Evolutionary conservation across 92 coral and sea anemone genomes (phyloP).

Genomic region (Epizoanthus illoricatus): DNA sequence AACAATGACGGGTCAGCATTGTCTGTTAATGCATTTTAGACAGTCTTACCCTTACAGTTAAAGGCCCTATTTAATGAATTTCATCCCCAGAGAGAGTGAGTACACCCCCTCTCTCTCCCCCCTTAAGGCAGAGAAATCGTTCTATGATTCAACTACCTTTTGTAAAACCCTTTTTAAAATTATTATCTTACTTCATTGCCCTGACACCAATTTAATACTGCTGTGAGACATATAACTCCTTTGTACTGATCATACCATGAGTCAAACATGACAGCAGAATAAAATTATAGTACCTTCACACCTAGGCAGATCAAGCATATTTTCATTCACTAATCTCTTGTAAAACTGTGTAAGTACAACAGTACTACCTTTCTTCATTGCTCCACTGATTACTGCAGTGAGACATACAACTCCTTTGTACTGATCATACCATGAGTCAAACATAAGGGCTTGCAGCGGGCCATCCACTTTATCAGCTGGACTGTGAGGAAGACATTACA

Average conservation of each 20-base stretch:
- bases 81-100: too few relatives aligned
- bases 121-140: too few relatives aligned
- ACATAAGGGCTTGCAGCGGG: constrained; percentile 75
- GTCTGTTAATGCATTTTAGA: too few relatives aligned
- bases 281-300: too few relatives aligned
- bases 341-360: background rate
- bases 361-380: constrained; percentile 77
- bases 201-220: constrained; percentile 68
- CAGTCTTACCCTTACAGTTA: too few relatives aligned
- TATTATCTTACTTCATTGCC: constrained; percentile 76
- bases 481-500: constrained; percentile 36
- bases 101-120: too few relatives aligned
- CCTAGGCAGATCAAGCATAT: too few relatives aligned
- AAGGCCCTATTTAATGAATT: too few relatives aligned
- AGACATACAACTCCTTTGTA: constrained; percentile 94
- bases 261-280: constrained; percentile 73
- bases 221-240: constrained; percentile 91
- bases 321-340: too few relatives aligned
- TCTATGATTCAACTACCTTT: too few relatives aligned
- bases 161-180: background rate
- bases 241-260: constrained; percentile 98
- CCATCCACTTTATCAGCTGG: constrained; percentile 60
- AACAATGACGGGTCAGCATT: too few relatives aligned
- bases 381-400: constrained; percentile 85
- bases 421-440: constrained; percentile 99